phyloP scores from a whole-genome alignment of 2,888 invertebrate species.

The Metallyticus violacea region DNA sequence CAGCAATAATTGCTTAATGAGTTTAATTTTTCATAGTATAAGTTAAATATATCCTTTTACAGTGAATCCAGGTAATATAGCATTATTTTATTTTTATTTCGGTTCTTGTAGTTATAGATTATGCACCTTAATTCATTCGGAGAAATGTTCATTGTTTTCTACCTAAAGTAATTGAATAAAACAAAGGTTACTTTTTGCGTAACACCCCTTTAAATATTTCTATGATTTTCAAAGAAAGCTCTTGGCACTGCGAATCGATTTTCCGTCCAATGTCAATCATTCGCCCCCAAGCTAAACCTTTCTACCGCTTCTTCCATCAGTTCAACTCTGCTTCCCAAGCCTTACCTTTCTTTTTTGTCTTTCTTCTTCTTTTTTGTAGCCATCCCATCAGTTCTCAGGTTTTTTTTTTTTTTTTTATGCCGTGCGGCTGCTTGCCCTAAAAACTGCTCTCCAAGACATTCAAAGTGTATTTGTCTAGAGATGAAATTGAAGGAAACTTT shows the following conservation, averaged over 20 bases:
- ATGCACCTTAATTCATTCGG: too few relatives aligned
- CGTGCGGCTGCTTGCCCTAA: neutral
- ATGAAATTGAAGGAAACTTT: neutral
- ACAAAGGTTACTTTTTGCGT: neutral
- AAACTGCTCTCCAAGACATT: neutral
- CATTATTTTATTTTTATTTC: too few relatives aligned
- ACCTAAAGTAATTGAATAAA: too few relatives aligned
- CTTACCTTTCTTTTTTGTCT: neutral
- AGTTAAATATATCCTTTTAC: too few relatives aligned
- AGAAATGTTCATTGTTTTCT: too few relatives aligned
- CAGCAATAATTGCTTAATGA: too few relatives aligned
- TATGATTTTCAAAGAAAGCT: neutral
- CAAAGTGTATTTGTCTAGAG: neutral
- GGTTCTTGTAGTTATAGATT: too few relatives aligned
- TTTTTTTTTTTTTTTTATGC: neutral
- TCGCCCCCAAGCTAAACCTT: neutral
- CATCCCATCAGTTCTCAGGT: neutral
- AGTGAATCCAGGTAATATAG: too few relatives aligned
- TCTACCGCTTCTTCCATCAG: neutral
- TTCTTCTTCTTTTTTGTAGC: neutral
- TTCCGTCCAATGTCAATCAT: neutral
- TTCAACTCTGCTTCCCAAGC: neutral
- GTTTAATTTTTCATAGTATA: too few relatives aligned
- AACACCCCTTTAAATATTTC: neutral
- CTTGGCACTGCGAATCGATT: neutral